Base-by-base conservation (phyloP, 2,888 invertebrate genomes). In the Eupithecia exiguata region DNA sequence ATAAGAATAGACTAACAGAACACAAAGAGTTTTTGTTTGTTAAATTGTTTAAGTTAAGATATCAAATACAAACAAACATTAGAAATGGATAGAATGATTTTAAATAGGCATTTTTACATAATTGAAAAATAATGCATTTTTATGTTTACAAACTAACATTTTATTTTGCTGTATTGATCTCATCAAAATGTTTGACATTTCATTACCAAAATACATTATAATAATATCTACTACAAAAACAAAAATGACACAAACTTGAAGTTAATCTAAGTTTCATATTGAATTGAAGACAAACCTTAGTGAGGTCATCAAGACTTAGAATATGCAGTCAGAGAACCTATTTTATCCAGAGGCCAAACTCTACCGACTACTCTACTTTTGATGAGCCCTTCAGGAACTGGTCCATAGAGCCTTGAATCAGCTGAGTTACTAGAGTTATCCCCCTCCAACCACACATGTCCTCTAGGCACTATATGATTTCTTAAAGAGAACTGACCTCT, bases 401-500 rank as follows among this genome's bases (percentile, higher is more conserved):
- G 97, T 0, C 99, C 99, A 91, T 97, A 99, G 10, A 94, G 93
- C 80, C 98, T 95, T 1, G 98, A 98, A 91, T 99, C 99, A 0
- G 96, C 95, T 12, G 98, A 99, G 91, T 98, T 98, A 70, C 89
- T 89, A 16, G 95, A 94, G 89, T 99, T 99, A 87, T 99, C 99
- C 25, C 99, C 98, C 92, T 98, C 97, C 75, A 99, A 91, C 98
- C 98, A 99, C 0, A 98, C 97, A 90, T 98, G 97, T 2, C 98
- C 98, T 81, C 95, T 93, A 0, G 98, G 98, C 62, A 98, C 96
- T 87, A 95, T 86, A 80, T 96, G 93, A 75, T 92, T 89, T 49
- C 89, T 84, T 75, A 84, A 87, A 49, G 90, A 88, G 79, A 92
- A 93, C 46, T 86, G 82, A 5, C 91, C 90, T 79, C 87, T 90